A percentile compares a stretch with the other conserved stretches of the same genome.
These are phyloP conservation scores for Monopis laevigella DNA, from an alignment of 2,888 invertebrate species.

Conservation along the genomic window DNA sequence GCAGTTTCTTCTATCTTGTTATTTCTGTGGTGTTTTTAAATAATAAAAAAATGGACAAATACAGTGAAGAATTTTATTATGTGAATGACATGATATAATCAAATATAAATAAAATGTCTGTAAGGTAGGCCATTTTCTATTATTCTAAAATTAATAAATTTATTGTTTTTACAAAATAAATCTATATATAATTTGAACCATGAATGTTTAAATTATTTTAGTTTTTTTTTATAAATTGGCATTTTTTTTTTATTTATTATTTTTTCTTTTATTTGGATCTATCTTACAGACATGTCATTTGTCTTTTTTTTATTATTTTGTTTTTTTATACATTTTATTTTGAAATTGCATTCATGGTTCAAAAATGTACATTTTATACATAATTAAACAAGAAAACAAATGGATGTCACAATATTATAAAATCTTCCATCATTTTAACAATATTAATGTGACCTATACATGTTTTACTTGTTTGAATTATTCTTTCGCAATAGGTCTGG, in stretches of 20 bases:
- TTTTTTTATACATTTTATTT: conserved; percentile 19
- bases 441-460: no score
- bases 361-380: conserved; percentile 16
- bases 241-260: conserved; percentile 17
- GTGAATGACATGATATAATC: no score
- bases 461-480: no score
- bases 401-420: no score
- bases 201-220: conserved; percentile 37
- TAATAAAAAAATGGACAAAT: no score
- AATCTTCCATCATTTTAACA: no score
- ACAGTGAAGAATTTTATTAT: no score
- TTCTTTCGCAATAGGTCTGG: no score
- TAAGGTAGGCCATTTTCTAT: conserved; percentile 60
- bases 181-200: conserved; percentile 36
- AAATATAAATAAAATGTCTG: conserved; percentile 59
- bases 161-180: conserved; percentile 12
- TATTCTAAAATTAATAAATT: conserved; percentile 17
- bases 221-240: conserved; percentile 21
- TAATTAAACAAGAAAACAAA: background rate
- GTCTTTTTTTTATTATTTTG: conserved; percentile 18
- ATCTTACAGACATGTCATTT: conserved; percentile 63
- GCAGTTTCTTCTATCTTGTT: no score
- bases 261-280: conserved; percentile 27
- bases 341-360: conserved; percentile 55
- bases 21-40: no score